Percentiles rank a stretch among this genome's conserved stretches.
Conservation (phyloP, 1,140 invertebrate genomes). For the Neotoxoptera formosana region DNA sequence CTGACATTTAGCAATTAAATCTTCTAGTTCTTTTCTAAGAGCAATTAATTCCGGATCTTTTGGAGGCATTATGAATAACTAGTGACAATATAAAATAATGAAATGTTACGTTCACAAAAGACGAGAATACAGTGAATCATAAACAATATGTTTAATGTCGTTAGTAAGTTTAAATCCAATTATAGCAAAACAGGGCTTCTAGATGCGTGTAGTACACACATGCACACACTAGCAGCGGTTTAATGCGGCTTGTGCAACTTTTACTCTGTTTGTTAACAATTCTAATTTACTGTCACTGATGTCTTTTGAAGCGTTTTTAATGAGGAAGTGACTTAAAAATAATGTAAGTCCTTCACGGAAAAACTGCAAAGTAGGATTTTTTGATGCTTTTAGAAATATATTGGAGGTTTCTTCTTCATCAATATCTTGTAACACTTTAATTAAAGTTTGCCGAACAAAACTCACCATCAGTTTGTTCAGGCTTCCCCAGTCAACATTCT, state of each 20-base stretch:
- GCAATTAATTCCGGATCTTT: constrained; percentile 79
- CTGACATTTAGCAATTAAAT: constrained; percentile 76
- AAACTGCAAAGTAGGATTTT: constrained; percentile 73
- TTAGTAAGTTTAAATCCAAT: constrained; percentile 52
- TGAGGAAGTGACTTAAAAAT: constrained; percentile 81
- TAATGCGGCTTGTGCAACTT: constrained; percentile 34
- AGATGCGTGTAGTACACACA: neutral
- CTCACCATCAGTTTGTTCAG: constrained; percentile 74
- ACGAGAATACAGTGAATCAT: constrained; percentile 17
- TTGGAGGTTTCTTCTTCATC: constrained; percentile 68
- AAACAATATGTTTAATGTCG: constrained; percentile 39
- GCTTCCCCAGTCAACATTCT: constrained; percentile 55
- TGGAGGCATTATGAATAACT: constrained; percentile 66
- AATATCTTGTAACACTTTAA: constrained; percentile 73
- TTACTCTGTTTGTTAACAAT: constrained; percentile 45
- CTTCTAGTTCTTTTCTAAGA: constrained; percentile 80
- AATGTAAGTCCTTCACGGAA: constrained; percentile 79
- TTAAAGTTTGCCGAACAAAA: constrained; percentile 76
- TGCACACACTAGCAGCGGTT: constrained; percentile 15
- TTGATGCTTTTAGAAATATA: constrained; percentile 74
- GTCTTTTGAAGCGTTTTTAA: constrained; percentile 68
- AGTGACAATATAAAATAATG: constrained; percentile 42
- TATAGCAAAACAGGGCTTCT: constrained; percentile 48
- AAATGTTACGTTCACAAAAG: constrained; percentile 38
- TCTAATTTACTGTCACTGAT: constrained; percentile 67